Evolutionary conservation across 2,797 vertebrate genomes (phyloP).

Genomic region (Bufotes viridis): DNA sequence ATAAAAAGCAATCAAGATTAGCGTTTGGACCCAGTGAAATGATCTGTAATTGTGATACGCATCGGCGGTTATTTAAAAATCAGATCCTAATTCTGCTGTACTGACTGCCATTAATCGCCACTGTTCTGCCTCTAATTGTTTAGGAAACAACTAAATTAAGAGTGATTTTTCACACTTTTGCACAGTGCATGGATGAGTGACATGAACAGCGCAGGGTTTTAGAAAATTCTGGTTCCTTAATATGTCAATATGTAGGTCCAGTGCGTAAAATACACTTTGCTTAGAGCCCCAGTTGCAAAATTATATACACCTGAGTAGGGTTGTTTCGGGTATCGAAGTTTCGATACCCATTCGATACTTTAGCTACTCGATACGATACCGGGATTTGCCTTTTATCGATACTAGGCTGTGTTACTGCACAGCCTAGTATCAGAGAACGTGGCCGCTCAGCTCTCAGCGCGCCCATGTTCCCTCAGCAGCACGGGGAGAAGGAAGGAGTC

Average conservation of each 20-base stretch:
- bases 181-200: neutral
- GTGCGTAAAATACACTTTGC: neutral
- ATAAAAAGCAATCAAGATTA: conserved; percentile 37
- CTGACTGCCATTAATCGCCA: conserved; percentile 29
- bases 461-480: no score
- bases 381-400: no score
- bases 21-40: conserved; percentile 31
- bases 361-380: no score
- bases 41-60: conserved; percentile 39
- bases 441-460: no score
- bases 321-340: no score
- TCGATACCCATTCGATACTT: no score
- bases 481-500: no score
- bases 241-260: neutral
- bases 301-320: neutral
- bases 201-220: neutral
- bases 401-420: no score
- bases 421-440: no score
- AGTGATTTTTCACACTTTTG: conserved; percentile 4
- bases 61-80: conserved; percentile 42
- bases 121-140: conserved; percentile 45
- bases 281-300: neutral
- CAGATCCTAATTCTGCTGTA: conserved; percentile 31
- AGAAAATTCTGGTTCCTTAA: neutral
- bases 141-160: conserved; percentile 17